phyloP scores from a whole-genome alignment of 2,797 vertebrate species.

The Galaxias olidus region DNA sequence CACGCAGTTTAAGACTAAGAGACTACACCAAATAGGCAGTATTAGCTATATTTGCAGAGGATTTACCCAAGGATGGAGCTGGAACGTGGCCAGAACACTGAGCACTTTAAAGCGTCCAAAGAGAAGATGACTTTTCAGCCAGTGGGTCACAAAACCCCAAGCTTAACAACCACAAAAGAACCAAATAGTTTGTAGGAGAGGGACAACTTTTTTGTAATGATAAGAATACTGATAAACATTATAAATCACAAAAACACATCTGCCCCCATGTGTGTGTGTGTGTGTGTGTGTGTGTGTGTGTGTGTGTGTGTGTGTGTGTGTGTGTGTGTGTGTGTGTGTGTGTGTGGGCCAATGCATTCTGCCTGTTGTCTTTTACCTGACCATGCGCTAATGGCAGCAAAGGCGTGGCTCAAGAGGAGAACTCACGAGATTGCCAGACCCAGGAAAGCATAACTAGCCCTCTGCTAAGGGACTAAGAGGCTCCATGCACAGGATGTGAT shows the following conservation, averaged over 20 bases:
- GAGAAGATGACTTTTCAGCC: slow-evolving; percentile 33
- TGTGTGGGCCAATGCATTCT: slow-evolving; percentile 34
- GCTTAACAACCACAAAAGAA: slow-evolving; percentile 19
- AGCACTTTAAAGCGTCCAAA: slow-evolving; percentile 40
- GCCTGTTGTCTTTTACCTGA: slow-evolving; percentile 22
- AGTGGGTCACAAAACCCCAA: slow-evolving; percentile 35
- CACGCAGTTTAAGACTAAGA: slow-evolving; percentile 29
- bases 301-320: no score
- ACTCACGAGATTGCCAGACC: slow-evolving; percentile 44
- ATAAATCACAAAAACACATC: no score
- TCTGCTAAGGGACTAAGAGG: slow-evolving; percentile 44
- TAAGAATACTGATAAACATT: slow-evolving; percentile 22
- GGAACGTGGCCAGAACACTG: slow-evolving; percentile 46
- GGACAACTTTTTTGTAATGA: neutral
- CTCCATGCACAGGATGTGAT: slow-evolving; percentile 41
- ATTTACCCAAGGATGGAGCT: slow-evolving; percentile 41
- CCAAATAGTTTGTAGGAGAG: slow-evolving; percentile 9
- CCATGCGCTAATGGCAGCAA: slow-evolving; percentile 40
- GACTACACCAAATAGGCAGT: slow-evolving; percentile 18
- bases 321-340: no score
- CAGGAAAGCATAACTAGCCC: slow-evolving; percentile 57
- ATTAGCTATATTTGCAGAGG: slow-evolving; percentile 35
- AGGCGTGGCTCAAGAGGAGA: slow-evolving; percentile 37
- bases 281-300: no score
- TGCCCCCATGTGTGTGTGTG: no score